A percentile compares a stretch with the other conserved stretches of the same genome.
Evolutionary conservation across 2,888 invertebrate genomes (phyloP).

Genomic region (Drosophila affinis): DNA sequence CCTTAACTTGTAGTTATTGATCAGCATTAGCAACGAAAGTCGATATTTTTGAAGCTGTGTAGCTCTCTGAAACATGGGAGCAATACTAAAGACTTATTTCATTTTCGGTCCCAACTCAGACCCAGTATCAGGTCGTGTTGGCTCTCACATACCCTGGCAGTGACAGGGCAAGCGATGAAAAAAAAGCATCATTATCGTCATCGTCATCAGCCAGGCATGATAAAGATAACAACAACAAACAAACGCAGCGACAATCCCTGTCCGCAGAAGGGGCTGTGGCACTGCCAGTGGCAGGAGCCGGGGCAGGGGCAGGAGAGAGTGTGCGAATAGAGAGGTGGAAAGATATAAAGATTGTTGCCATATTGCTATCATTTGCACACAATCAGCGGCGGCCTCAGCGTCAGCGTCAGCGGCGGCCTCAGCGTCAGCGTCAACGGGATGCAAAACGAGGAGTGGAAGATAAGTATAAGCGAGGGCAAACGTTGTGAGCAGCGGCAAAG

Average conservation of each 20-base stretch:
- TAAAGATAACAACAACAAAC: conserved; percentile 49
- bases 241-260: conserved; percentile 38
- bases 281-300: neutral
- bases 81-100: too few species aligned
- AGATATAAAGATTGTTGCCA: conserved; percentile 75
- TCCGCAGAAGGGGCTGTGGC: conserved; percentile 20
- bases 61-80: too few species aligned
- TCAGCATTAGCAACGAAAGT: too few species aligned
- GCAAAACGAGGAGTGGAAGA: conserved; percentile 18
- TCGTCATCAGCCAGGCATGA: conserved; percentile 59
- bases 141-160: neutral
- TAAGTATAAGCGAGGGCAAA: neutral
- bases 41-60: too few species aligned
- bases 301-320: neutral
- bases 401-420: conserved; percentile 43
- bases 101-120: neutral
- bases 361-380: conserved; percentile 80
- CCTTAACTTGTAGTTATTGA: too few species aligned
- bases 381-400: conserved; percentile 62
- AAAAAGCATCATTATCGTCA: conserved; percentile 43
- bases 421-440: conserved; percentile 48
- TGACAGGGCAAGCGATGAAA: conserved; percentile 10
- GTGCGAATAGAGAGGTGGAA: conserved; percentile 12
- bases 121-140: neutral
- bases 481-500: too few species aligned